A percentile compares a stretch with the other conserved stretches of the same genome.
phyloP scores from a whole-genome alignment of 2,888 invertebrate genomes.

The Phaonia tiefii region DNA sequence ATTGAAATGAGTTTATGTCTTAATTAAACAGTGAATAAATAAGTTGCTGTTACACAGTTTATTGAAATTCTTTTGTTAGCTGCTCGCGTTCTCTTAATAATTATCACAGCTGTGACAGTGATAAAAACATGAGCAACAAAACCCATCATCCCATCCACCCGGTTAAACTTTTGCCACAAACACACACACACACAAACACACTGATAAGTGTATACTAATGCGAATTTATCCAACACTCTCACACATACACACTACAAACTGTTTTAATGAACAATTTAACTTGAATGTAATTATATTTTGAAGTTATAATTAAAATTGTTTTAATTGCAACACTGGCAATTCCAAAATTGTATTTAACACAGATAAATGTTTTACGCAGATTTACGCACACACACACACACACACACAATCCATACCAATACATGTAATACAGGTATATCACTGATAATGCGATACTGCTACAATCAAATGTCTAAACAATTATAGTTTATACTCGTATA shows the following conservation, averaged over 20 bases:
- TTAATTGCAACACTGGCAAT: conserved; percentile 32
- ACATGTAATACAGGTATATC: not conserved
- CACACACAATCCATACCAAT: not conserved
- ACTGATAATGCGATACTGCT: not conserved
- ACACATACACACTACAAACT: not conserved
- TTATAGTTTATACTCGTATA: too few species aligned
- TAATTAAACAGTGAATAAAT: conserved; percentile 40
- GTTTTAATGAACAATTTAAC: conserved; percentile 41
- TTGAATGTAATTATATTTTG: conserved; percentile 37
- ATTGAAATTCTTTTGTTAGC: conserved; percentile 39
- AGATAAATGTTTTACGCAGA: conserved; percentile 19
- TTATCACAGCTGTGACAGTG: conserved; percentile 40
- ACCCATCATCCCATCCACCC: not conserved
- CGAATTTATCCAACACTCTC: too few species aligned
- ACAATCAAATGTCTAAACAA: too few species aligned
- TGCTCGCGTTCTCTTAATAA: conserved; percentile 28
- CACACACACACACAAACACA: too few species aligned
- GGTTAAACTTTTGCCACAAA: too few species aligned
- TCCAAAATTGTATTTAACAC: conserved; percentile 37
- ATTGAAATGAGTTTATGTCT: conserved; percentile 25
- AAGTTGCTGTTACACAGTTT: conserved; percentile 28
- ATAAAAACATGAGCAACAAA: conserved; percentile 2
- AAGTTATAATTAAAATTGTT: conserved; percentile 42
- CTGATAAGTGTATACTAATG: too few species aligned
- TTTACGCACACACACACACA: conserved; percentile 2